phyloP scores from a whole-genome alignment of 2,888 invertebrate species.

The Stegophylla sp. region DNA sequence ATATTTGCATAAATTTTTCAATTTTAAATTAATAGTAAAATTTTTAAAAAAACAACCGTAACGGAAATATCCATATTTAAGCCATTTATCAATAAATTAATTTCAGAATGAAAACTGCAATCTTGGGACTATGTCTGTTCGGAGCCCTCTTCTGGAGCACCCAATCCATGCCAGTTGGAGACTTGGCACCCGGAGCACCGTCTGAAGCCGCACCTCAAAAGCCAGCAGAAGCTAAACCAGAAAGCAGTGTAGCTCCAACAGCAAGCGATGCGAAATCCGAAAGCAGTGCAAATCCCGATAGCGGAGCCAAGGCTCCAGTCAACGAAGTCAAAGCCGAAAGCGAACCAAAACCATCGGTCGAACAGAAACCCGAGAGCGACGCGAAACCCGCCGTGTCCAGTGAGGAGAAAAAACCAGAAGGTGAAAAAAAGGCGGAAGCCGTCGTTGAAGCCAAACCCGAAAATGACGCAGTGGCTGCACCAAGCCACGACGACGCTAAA shows the following conservation, averaged over 20 bases:
- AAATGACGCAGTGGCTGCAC: neutral
- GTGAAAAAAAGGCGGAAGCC: constrained; percentile 41
- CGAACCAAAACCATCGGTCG: constrained; percentile 15
- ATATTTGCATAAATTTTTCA: too few relatives aligned
- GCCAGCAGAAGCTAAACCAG: constrained; percentile 7
- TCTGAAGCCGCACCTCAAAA: constrained; percentile 28
- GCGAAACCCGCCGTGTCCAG: constrained; percentile 42
- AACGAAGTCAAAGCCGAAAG: constrained; percentile 21
- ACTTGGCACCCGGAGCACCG: constrained; percentile 15
- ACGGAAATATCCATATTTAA: neutral
- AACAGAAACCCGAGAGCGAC: constrained; percentile 54
- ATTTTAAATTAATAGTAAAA: too few relatives aligned
- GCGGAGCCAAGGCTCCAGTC: neutral
- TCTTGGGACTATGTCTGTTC: constrained; percentile 51
- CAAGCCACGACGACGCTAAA: neutral
- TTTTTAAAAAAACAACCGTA: neutral
- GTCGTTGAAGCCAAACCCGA: constrained; percentile 22
- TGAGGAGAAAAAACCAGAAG: constrained; percentile 44
- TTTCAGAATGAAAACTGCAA: constrained; percentile 56
- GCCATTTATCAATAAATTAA: neutral
- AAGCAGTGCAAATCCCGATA: neutral
- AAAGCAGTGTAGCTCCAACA: constrained; percentile 22
- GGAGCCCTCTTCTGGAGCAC: constrained; percentile 52
- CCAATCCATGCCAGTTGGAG: constrained; percentile 52
- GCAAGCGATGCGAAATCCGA: constrained; percentile 48